Conservation (phyloP, 2,113 vertebrate species). For the Peromyscus leucopus region DNA sequence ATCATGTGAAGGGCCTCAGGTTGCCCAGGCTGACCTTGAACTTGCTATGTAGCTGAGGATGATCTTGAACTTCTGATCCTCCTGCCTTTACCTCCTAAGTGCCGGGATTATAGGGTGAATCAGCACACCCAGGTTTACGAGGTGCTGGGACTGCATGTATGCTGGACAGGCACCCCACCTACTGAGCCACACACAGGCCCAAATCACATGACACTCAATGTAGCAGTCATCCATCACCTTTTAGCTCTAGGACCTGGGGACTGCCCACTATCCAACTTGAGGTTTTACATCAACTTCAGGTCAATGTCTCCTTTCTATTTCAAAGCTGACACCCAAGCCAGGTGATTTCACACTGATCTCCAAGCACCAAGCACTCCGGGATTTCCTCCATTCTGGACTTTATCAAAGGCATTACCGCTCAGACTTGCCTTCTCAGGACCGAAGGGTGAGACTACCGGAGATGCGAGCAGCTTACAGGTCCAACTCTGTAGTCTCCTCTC, state of each 20-base stretch:
- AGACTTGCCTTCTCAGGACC: neutral
- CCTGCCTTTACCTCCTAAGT: neutral
- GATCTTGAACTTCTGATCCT: neutral
- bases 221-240: accelerated
- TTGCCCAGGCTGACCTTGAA: neutral
- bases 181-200: neutral
- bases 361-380: neutral
- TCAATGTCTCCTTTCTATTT: accelerated
- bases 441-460: accelerated
- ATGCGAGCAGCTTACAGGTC: neutral
- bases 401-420: neutral
- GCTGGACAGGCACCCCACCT: too few relatives aligned
- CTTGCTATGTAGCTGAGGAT: neutral
- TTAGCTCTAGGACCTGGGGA: accelerated
- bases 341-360: accelerated
- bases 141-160: neutral
- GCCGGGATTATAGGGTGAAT: neutral
- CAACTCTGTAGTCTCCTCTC: too few relatives aligned
- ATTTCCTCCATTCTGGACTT: neutral
- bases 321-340: neutral
- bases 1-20: neutral
- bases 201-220: neutral
- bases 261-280: neutral
- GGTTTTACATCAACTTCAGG: neutral
- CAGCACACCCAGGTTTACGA: neutral